Percentiles rank a stretch among this genome's conserved stretches.
These are phyloP conservation scores for Alloplasta piceator DNA, from an alignment of 2,888 invertebrate genomes.

Conservation along the genomic window DNA sequence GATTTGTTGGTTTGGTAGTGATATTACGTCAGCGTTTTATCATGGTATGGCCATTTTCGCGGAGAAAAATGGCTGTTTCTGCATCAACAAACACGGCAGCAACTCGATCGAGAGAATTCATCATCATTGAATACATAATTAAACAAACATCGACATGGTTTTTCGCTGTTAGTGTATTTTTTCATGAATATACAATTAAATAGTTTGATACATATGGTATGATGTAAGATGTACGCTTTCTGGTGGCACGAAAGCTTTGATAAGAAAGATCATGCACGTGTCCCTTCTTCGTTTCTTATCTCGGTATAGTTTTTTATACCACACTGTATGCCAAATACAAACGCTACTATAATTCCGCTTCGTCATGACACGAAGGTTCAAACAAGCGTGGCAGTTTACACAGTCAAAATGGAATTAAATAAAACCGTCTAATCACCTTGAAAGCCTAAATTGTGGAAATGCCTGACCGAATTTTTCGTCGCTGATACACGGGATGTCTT, in stretches of 20 bases:
- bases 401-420: not conserved
- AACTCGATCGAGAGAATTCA: too few species aligned
- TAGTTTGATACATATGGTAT: not conserved
- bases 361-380: not conserved
- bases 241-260: not conserved
- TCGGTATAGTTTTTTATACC: not conserved
- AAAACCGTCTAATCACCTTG: not conserved
- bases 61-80: too few species aligned
- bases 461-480: not conserved
- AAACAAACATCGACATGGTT: too few species aligned
- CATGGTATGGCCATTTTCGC: too few species aligned
- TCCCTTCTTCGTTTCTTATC: not conserved
- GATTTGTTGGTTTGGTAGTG: too few species aligned
- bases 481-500: not conserved
- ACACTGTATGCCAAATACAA: not conserved
- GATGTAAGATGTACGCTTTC: not conserved
- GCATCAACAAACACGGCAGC: too few species aligned
- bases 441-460: not conserved
- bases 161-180: too few species aligned
- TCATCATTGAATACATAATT: too few species aligned
- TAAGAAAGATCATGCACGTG: slow-evolving; percentile 11
- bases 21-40: too few species aligned
- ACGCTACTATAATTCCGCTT: not conserved
- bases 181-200: not conserved
- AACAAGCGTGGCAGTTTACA: not conserved